phyloP scores from a whole-genome alignment of 2,888 invertebrate species.

The Phrixothrix hirtus region DNA sequence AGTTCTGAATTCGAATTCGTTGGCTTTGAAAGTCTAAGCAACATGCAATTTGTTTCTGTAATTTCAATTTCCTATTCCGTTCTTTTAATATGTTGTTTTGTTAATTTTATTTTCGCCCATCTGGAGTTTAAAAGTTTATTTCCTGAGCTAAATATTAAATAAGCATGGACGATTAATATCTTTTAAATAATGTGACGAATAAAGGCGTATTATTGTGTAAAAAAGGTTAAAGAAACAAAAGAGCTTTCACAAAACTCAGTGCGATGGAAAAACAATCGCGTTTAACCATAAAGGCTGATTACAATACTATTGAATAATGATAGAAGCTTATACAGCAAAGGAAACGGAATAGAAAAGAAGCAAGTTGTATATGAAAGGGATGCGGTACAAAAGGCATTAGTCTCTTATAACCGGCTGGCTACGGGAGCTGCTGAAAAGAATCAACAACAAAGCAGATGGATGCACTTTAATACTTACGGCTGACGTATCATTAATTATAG shows the following conservation, averaged over 20 bases:
- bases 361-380: constrained; percentile 48
- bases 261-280: constrained; percentile 39
- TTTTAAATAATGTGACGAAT: too few relatives aligned
- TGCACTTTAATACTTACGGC: constrained; percentile 52
- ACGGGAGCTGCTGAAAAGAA: constrained; percentile 45
- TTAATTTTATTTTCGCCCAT: constrained; percentile 18
- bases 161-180: too few relatives aligned
- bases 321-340: constrained; percentile 42
- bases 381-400: constrained; percentile 49
- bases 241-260: constrained; percentile 30
- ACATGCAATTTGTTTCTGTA: constrained; percentile 42
- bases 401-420: constrained; percentile 45
- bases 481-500: constrained; percentile 55
- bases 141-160: too few relatives aligned
- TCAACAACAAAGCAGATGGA: constrained; percentile 52
- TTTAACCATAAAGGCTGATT: constrained; percentile 40
- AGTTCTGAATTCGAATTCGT: constrained; percentile 35
- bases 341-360: constrained; percentile 46
- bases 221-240: constrained; percentile 21
- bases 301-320: constrained; percentile 46
- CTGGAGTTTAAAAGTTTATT: too few relatives aligned
- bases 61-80: constrained; percentile 40
- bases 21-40: constrained; percentile 34
- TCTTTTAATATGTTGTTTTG: constrained; percentile 30
- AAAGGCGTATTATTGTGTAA: too few relatives aligned